These are phyloP conservation scores for Leucoptera coffeella DNA, from an alignment of 2,888 invertebrate genomes.

Conservation along the genomic window DNA sequence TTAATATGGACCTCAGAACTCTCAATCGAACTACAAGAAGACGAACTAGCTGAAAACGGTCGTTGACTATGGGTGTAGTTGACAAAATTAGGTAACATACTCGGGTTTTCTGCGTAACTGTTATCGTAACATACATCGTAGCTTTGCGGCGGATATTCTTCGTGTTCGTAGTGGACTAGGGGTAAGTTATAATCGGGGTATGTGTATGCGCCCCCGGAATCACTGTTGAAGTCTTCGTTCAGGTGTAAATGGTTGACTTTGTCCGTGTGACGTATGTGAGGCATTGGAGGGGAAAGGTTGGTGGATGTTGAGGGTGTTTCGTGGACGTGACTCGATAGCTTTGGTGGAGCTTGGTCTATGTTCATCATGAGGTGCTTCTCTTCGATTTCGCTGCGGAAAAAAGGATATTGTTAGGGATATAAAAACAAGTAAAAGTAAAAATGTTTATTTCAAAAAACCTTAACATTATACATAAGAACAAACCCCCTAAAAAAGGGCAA, in stretches of 20 bases:
- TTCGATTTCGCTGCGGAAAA: slow-evolving; percentile 86
- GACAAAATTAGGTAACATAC: slow-evolving; percentile 32
- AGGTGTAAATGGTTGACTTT: no score
- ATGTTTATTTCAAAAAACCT: no score
- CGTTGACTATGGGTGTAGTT: slow-evolving; percentile 43
- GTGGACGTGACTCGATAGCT: no score
- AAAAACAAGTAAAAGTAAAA: no score
- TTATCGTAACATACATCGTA: slow-evolving; percentile 52
- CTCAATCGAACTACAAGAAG: slow-evolving; percentile 70
- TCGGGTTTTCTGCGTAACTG: slow-evolving; percentile 33
- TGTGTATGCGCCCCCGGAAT: slow-evolving; percentile 47
- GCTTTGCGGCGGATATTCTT: slow-evolving; percentile 24
- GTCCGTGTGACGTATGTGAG: slow-evolving; percentile 19
- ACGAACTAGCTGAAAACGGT: slow-evolving; percentile 73
- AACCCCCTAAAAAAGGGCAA: no score
- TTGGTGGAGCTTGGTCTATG: slow-evolving; percentile 60
- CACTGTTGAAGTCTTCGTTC: slow-evolving; percentile 53
- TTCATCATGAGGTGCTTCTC: slow-evolving; percentile 76
- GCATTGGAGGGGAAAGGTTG: slow-evolving; percentile 13
- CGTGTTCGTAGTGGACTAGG: slow-evolving; percentile 24
- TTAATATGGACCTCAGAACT: slow-evolving; percentile 52
- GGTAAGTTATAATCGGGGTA: slow-evolving; percentile 44
- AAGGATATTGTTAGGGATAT: no score
- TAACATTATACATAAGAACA: no score
- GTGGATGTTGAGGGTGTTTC: no score